Evolutionary conservation across 30 jellyfish, hydroid and myxozoan genomes (phyloP), one percentile per base, ranked within the genome.

Genomic region (Aurelia sp.): DNA sequence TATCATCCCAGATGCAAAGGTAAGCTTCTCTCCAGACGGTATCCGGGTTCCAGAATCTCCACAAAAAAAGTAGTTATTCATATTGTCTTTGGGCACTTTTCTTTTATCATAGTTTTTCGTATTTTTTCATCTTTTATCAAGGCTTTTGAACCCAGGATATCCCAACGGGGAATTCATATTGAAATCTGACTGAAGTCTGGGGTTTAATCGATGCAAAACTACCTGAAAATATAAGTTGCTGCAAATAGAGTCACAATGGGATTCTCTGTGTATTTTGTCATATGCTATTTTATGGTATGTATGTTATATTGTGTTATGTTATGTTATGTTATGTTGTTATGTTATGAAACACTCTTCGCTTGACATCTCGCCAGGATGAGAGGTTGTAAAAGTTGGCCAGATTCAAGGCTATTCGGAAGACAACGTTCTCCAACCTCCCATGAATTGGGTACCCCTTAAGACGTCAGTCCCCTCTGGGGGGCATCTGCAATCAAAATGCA

Each of bases 1-100:
- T 20, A 20, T 65, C 76, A 65, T 65, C 44, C 33, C 51, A 65
- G 51, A 65, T 65, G 76, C 51, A 22, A 65, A 65, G 76, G 76
- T 20, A 65, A 65, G 67, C 67, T 57, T 57, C 67, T 57, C 67
- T 57, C 67, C 8, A 2, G 24, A 57, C 67, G 67, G 67, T 57
- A 57, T 7, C 67, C 67, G 67, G 67, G 67, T 57, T 57, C 67
- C 67, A 57, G 67, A 57, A 9, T 9, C 24, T 57, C 67, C 2
- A 57, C 3, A n/a, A n/a, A n/a, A n/a, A n/a, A n/a, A n/a, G n/a
- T n/a, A n/a, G n/a, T n/a, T n/a, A n/a, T n/a, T n/a, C n/a, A n/a
- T n/a, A n/a, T n/a, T 13, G 4, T 57, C 2, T 57, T 57, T 16
- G 8, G 67, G 67, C 67, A 2, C 67, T 57, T 57, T 19, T 57